Conservation (phyloP, 1,140 invertebrate genomes). For the Condylostylus longicornis region DNA sequence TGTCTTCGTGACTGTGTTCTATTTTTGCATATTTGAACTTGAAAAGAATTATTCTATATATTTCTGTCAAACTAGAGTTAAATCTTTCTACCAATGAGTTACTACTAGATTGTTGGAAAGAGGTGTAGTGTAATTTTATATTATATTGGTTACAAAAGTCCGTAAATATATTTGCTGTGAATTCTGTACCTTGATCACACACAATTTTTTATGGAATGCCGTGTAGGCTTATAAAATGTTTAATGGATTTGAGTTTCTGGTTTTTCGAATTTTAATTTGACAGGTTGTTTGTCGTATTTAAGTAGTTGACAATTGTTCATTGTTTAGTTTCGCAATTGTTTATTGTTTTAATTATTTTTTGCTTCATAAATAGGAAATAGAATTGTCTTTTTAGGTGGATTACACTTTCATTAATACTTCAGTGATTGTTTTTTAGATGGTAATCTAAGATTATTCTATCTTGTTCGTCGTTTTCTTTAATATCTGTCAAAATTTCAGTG, state of each 20-base stretch:
- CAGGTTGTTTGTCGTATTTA: too few species aligned
- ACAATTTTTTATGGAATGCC: slow-evolving; percentile 1
- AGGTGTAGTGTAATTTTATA: background rate
- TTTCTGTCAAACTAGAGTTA: background rate
- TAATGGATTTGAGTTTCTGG: too few species aligned
- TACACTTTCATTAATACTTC: background rate
- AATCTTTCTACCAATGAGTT: background rate
- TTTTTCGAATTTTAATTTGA: too few species aligned
- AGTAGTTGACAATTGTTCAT: background rate
- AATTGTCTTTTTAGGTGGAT: background rate
- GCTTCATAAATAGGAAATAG: slow-evolving; percentile 1
- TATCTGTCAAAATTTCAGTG: background rate
- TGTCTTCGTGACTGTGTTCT: background rate
- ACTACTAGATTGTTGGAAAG: background rate
- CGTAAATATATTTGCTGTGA: background rate
- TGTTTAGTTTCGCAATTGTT: background rate
- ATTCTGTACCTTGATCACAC: background rate
- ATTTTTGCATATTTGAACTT: background rate
- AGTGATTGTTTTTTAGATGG: background rate
- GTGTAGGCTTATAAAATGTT: too few species aligned
- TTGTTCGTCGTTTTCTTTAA: background rate
- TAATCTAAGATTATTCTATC: slow-evolving; percentile 1
- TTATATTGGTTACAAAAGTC: background rate
- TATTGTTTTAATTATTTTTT: background rate
- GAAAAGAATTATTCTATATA: background rate